Evolutionary conservation across 2,888 invertebrate species (phyloP), one percentile per base, ranked within the genome.

Genomic region (Mystacides longicornis): DNA sequence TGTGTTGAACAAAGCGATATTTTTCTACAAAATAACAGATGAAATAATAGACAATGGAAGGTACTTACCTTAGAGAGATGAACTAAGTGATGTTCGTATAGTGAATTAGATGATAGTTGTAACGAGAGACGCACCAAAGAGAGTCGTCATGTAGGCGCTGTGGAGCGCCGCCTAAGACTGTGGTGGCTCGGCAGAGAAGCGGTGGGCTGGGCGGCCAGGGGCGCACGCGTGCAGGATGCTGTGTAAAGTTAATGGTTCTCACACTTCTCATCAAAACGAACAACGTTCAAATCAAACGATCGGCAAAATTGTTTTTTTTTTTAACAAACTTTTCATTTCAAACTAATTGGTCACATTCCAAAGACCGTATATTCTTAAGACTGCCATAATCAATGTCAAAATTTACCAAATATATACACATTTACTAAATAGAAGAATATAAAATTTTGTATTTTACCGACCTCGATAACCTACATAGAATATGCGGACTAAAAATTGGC

Each of bases 101-200:
- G 16, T 37, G 3, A 37, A 16, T 14, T 4, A 37, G 37, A n/a
- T 37, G 37, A n/a, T 14, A 3, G 14, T 14, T 7, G 16, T 14
- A 37, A 37, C 4, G 16, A 37, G 3, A n/a, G 14, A 3, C 37
- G 4, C 16, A 37, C 37, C 14, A 14, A n/a, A n/a, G 14, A n/a
- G 37, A 37, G 37, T 37, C 37, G 37, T 37, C 37, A 23, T 23
- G 48, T 21, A 21, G 23, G 23, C 48, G 48, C 48, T 48, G 22
- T 23, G 48, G 16, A 23, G 48, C 48, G 48, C 48, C 48, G 48
- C 48, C 48, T 48, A 16, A 48, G 18, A 48, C 48, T 48, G 48
- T 21, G 20, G 11, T 4, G 5, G 11, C 37, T 37, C 4, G 37
- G 14, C 37, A 16, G 16, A 37, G 37, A 14, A 37, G 16, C 16